phyloP scores from a whole-genome alignment of 2,113 vertebrate genomes.

The Willisornis vidua region DNA sequence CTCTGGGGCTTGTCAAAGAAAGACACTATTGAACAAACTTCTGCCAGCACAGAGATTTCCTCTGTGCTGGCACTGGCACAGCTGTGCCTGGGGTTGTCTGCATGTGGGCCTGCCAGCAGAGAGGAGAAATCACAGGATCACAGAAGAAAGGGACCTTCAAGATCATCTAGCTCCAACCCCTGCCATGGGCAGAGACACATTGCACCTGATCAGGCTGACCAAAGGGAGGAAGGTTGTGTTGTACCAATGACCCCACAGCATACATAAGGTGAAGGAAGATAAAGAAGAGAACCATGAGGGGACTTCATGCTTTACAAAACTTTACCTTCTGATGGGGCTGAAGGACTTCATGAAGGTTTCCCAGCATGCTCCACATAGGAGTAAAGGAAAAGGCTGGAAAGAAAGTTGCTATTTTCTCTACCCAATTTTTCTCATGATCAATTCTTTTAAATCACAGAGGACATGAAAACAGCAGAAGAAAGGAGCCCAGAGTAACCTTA shows the following conservation, averaged over 20 bases:
- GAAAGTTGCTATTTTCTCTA: not conserved
- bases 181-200: not conserved
- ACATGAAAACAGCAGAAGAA: not conserved
- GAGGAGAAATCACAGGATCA: not conserved
- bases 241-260: accelerated
- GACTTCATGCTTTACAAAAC: not conserved
- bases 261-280: accelerated
- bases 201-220: not conserved
- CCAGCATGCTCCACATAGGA: not conserved
- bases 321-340: not conserved
- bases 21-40: not conserved
- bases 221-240: not conserved
- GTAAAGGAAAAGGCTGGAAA: not conserved
- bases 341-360: not conserved
- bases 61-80: not conserved
- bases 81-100: not conserved
- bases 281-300: not conserved
- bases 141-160: not conserved
- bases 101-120: not conserved
- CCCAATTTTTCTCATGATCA: not conserved
- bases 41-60: not conserved
- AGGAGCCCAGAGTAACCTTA: not conserved
- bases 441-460: not conserved
- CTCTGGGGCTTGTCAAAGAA: not conserved
- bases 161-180: not conserved